Evolutionary conservation across 2,113 vertebrate genomes (phyloP).

Genomic region (Ageneiosus marmoratus): DNA sequence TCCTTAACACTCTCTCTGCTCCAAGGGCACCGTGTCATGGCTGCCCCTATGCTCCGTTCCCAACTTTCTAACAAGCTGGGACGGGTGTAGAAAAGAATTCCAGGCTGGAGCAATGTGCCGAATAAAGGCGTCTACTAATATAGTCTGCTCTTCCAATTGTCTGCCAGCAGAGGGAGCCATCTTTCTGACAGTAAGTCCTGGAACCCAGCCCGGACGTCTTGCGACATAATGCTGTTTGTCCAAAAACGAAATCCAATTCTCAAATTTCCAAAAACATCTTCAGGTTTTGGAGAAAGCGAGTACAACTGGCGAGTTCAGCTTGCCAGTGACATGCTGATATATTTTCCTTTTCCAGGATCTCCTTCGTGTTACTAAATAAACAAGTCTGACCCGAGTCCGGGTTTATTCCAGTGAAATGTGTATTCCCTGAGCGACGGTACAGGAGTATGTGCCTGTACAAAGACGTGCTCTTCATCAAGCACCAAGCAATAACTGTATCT

Average conservation of each 20-base stretch:
- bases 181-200: not conserved
- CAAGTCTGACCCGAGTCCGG: too few species aligned
- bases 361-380: not conserved
- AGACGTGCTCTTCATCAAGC: too few species aligned
- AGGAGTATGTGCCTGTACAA: too few species aligned
- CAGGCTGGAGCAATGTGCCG: too few species aligned
- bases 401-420: not conserved
- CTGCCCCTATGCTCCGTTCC: too few species aligned
- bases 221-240: not conserved
- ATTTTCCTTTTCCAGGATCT: not conserved
- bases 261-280: not conserved
- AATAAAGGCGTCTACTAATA: not conserved
- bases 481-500: not conserved
- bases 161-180: slow-evolving; percentile 1
- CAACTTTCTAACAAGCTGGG: too few species aligned
- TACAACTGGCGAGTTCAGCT: not conserved
- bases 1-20: too few species aligned
- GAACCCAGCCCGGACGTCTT: not conserved
- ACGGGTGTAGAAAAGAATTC: too few species aligned
- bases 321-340: not conserved
- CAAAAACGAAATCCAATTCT: not conserved
- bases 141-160: not conserved
- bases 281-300: not conserved
- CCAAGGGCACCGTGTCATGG: too few species aligned
- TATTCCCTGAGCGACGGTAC: not conserved